Percentiles rank a stretch among this genome's conserved stretches.
Evolutionary conservation across 2,113 vertebrate genomes (phyloP).

Genomic region (Lepus europaeus): DNA sequence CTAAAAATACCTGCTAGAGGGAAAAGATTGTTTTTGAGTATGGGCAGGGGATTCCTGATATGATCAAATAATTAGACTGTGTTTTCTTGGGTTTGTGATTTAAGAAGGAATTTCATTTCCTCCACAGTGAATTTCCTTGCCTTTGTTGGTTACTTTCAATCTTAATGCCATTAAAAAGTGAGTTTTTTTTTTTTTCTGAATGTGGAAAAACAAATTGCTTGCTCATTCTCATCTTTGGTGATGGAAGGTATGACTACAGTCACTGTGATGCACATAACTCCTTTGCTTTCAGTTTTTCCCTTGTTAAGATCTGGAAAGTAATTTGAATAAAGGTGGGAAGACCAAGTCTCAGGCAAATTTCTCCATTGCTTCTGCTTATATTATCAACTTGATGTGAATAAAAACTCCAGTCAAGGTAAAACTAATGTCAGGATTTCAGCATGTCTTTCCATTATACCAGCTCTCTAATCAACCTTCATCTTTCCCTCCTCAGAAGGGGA

Average conservation of each 20-base stretch:
- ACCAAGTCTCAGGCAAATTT: conserved; percentile 79
- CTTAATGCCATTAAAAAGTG: conserved; percentile 37
- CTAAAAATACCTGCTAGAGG: conserved; percentile 51
- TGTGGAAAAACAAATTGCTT: conserved; percentile 59
- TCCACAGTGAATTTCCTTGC: conserved; percentile 22
- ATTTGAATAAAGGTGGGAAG: conserved; percentile 87
- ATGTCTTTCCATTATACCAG: conserved; percentile 59
- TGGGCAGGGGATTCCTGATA: conserved; percentile 46
- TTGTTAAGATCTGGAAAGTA: conserved; percentile 84
- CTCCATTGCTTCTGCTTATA: conserved; percentile 79
- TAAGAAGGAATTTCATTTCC: conserved; percentile 75
- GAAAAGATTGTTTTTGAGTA: conserved; percentile 28
- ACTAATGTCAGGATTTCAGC: conserved; percentile 50
- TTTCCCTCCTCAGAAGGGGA: conserved; percentile 25
- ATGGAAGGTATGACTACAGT: conserved; percentile 86
- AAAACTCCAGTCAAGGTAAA: conserved; percentile 82
- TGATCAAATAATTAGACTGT: conserved; percentile 33
- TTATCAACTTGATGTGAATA: conserved; percentile 72
- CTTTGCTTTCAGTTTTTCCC: conserved; percentile 87
- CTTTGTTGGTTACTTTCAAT: conserved; percentile 61
- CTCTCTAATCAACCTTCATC: conserved; percentile 38
- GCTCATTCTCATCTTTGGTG: conserved; percentile 76
- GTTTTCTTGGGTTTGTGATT: conserved; percentile 36
- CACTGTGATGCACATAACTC: conserved; percentile 74
- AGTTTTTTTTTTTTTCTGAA: conserved; percentile 13